Conservation (phyloP, 2,888 invertebrate species). For the Chorisops tibialis region DNA sequence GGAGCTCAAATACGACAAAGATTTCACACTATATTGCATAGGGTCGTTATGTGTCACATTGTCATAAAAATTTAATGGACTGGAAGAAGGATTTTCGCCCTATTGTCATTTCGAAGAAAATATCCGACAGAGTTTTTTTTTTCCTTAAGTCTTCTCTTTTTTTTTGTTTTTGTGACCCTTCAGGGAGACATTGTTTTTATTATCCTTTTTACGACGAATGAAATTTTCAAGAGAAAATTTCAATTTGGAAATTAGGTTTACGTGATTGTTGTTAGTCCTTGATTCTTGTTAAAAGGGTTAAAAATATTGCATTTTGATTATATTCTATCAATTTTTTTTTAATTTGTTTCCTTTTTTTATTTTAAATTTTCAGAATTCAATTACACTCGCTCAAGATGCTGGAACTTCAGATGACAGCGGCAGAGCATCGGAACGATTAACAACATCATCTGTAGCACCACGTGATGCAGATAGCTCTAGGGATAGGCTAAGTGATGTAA, state of each 20-base stretch:
- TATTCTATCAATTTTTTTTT: constrained; percentile 6
- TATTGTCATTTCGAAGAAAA: neutral
- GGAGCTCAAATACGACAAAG: constrained; percentile 15
- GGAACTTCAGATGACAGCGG: constrained; percentile 82
- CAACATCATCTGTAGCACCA: constrained; percentile 71
- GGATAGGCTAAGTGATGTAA: constrained; percentile 83
- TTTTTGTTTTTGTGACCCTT: neutral
- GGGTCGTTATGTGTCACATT: constrained; percentile 21
- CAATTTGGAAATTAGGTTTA: neutral
- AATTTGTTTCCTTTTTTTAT: constrained; percentile 12
- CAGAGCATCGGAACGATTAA: constrained; percentile 74
- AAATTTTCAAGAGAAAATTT: too few species aligned
- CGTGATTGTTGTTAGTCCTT: neutral
- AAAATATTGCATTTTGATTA: neutral
- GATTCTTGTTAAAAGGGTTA: neutral
- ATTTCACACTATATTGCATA: constrained; percentile 20
- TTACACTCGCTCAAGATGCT: constrained; percentile 72
- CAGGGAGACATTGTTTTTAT: neutral
- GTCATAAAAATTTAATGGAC: constrained; percentile 25
- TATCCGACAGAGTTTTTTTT: neutral
- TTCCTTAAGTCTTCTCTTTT: neutral
- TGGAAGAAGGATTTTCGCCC: constrained; percentile 1
- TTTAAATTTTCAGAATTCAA: constrained; percentile 59
- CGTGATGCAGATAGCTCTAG: constrained; percentile 76
- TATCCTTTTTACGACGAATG: too few species aligned